These are phyloP conservation scores for Plecturocebus donacophilus DNA, from an alignment of 2,113 vertebrate genomes.

Conservation along the genomic window DNA sequence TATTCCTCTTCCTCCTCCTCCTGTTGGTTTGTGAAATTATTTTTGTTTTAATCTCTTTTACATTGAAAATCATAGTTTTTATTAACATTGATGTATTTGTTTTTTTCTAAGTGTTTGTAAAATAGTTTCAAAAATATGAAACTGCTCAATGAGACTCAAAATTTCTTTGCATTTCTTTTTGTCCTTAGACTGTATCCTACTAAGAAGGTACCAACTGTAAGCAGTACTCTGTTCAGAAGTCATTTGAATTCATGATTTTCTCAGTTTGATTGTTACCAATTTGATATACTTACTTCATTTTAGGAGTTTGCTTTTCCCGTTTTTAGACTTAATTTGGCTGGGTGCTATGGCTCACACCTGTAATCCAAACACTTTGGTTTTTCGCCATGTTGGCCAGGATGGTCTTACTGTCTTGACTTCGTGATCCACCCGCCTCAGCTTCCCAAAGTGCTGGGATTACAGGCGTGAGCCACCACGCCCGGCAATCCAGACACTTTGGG, in stretches of 20 bases:
- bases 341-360: no score
- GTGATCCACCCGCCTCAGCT: no score
- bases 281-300: slow-evolving; percentile 49
- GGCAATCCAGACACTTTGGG: no score
- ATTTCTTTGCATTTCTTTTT: slow-evolving; percentile 39
- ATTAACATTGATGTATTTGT: neutral
- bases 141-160: neutral
- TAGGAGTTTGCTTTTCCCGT: neutral
- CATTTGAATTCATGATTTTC: slow-evolving; percentile 1
- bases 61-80: slow-evolving; percentile 1
- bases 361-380: no score
- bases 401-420: no score
- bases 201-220: neutral
- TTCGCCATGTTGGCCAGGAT: no score
- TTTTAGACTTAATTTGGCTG: neutral
- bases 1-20: neutral
- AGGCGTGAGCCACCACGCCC: no score
- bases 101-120: neutral
- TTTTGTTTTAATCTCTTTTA: neutral
- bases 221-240: neutral
- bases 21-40: neutral
- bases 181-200: neutral
- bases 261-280: neutral
- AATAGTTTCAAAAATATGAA: slow-evolving; percentile 16
- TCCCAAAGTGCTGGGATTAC: no score